Evolutionary conservation across 1,140 invertebrate genomes (phyloP).

Genomic region (Drosophila oshimai): DNA sequence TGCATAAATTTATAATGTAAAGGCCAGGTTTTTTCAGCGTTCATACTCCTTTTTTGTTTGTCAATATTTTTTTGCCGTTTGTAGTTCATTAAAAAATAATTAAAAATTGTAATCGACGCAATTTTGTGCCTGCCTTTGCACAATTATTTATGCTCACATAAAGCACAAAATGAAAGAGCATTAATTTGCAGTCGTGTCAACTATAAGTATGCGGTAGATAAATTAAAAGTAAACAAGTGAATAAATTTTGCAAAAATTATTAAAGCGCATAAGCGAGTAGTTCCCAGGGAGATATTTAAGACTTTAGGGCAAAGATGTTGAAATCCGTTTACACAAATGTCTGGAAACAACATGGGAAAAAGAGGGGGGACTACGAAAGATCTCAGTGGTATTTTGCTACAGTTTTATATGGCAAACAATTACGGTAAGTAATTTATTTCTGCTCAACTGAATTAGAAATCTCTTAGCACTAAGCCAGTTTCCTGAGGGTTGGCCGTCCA

Average conservation of each 20-base stretch:
- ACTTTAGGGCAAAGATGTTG: background rate
- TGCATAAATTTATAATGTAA: slow-evolving; percentile 61
- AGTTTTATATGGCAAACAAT: slow-evolving; percentile 79
- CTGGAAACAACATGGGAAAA: slow-evolving; percentile 5
- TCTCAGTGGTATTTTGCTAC: slow-evolving; percentile 58
- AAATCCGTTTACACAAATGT: slow-evolving; percentile 41
- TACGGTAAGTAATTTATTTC: slow-evolving; percentile 81
- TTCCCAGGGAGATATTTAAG: slow-evolving; percentile 1
- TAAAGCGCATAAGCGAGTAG: background rate
- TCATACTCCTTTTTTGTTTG: background rate
- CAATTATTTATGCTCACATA: slow-evolving; percentile 74
- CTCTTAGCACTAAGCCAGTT: slow-evolving; percentile 79
- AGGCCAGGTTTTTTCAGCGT: slow-evolving; percentile 10
- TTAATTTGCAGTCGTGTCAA: slow-evolving; percentile 72
- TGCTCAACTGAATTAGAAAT: slow-evolving; percentile 81
- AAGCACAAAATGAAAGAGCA: slow-evolving; percentile 75
- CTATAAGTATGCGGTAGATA: slow-evolving; percentile 73
- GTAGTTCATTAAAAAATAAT: slow-evolving; percentile 79
- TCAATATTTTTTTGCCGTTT: slow-evolving; percentile 31
- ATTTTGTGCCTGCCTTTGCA: slow-evolving; percentile 71
- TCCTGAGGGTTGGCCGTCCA: slow-evolving; percentile 7
- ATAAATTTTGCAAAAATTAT: slow-evolving; percentile 56
- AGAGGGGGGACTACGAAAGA: background rate
- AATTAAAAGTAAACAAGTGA: slow-evolving; percentile 72
- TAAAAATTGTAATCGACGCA: slow-evolving; percentile 76